Evolutionary conservation across 2,888 invertebrate species (phyloP), one percentile per base, ranked within the genome.

Genomic region (Drosophila melanocephala): DNA sequence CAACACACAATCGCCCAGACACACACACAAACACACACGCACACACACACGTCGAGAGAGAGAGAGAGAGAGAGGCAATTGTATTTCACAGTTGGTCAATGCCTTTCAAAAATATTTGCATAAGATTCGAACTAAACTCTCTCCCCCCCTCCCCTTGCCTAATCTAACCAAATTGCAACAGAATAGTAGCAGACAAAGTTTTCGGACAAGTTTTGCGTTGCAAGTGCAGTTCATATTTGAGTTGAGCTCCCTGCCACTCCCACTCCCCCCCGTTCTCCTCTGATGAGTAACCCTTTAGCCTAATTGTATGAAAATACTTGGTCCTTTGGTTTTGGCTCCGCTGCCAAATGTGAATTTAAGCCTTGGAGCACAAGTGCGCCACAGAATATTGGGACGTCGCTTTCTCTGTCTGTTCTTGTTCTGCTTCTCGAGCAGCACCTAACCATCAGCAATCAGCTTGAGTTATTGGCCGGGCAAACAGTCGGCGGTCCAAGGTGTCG

Each of bases 301-400:
- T 92, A 91, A 91, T 91, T 90, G 87, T 79, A 85, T 80, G 81
- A 85, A 83, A 87, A 88, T 82, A 83, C 80, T 91, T 86, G 72
- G 78, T 81, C 81, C 79, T 85, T 77, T 70, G 72, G 59, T 79
- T 81, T 56, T 42, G 22, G 39, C 61, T 33, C n/a, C 37, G 53
- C 39, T 39, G 50, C 60, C 68, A 71, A 77, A 77, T 86, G 75
- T 63, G 77, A 76, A 75, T 72, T 84, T 70, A 79, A 77, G 89
- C 84, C 73, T 22, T 26, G 55, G 44, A 39, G 28, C 51, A 58
- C n/a, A 42, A 53, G 14, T 19, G 50, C 9, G 63, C 35, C 42
- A 26, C 53, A 14, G 26, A 60, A 56, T 30, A 1, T 16, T 10
- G 52, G 6, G 3, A 4, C 3, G 30, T 32, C 57, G 30, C 28